Evolutionary conservation across 2,797 vertebrate genomes (phyloP).

Genomic region (Otus scops): DNA sequence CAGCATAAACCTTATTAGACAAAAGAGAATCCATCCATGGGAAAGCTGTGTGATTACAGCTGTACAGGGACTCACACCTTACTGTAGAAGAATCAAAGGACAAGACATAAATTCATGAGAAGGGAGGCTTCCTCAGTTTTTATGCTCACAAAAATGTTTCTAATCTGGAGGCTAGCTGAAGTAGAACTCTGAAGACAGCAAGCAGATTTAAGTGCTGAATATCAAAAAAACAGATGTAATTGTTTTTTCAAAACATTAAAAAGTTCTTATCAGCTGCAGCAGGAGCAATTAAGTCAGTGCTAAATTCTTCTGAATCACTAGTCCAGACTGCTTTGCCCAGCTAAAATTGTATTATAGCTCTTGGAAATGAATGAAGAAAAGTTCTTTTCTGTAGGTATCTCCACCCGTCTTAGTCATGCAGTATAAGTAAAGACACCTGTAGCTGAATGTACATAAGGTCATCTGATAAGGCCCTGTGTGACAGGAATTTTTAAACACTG

Average conservation of each 20-base stretch:
- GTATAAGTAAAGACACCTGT: conserved; percentile 52
- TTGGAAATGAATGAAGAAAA: not conserved
- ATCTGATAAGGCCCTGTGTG: conserved; percentile 5
- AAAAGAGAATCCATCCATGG: not conserved
- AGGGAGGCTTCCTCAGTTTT: not conserved
- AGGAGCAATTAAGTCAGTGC: not conserved
- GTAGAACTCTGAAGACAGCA: not conserved
- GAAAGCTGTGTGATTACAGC: not conserved
- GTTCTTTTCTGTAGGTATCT: not conserved
- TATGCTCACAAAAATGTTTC: not conserved
- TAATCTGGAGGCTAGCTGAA: not conserved
- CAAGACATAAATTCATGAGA: not conserved
- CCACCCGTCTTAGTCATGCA: conserved; percentile 30
- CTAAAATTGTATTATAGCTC: not conserved
- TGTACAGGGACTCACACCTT: not conserved
- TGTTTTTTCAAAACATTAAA: not conserved
- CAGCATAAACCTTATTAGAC: not conserved
- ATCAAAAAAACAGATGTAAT: rapidly evolving
- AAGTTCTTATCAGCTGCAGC: not conserved
- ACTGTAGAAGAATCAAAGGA: not conserved
- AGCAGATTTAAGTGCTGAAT: not conserved
- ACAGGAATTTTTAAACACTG: conserved; percentile 37
- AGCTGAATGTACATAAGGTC: conserved; percentile 28
- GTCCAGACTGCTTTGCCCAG: not conserved
- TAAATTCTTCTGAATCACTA: not conserved